Evolutionary conservation across 2,888 invertebrate species (phyloP), one percentile per base, ranked within the genome.

Genomic region (Hypomecis atomaria): DNA sequence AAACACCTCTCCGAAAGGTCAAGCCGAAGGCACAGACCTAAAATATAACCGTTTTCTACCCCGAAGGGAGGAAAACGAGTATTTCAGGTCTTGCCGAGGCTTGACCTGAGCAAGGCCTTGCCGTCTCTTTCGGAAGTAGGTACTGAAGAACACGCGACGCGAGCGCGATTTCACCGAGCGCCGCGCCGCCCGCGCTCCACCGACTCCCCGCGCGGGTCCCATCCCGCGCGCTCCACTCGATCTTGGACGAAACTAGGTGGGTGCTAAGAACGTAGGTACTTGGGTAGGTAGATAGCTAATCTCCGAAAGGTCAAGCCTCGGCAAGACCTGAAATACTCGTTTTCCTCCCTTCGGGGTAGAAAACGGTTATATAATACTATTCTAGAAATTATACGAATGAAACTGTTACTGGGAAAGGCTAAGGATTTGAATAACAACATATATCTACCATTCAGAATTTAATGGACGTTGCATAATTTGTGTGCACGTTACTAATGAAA

Each of bases 381-480:
- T 82, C 89, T 92, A 90, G 88, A 89, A 89, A 87, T 87, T 86
- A 89, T 85, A 84, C 77, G 81, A 88, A 86, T 83, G 75, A 85
- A 87, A 86, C 80, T 81, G 85, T 88, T 90, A 87, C 83, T 89
- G 87, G 83, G 87, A 88, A 80, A 90, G 90, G 92, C 91, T 91
- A 91, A 91, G 90, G 91, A 92, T 89, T 84, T 85, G 79, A 83
- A 84, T 85, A 89, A 90, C 92, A 90, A 89, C 90, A 91, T 86
- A 90, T 91, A n/a, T n/a, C n/a, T n/a, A 91, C 91, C 88, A 79
- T 86, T 83, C 66, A 78, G 78, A 78, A 75, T 79, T 75, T 78
- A 79, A 78, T 85, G 84, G 84, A 88, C 85, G 73, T 79, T 79
- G 74, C 77, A 61, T 47, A 50, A 50, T 52, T 55, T 49, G 61